A percentile compares a stretch with the other conserved stretches of the same genome.
Conservation (phyloP, 2,888 invertebrate species). For the Chironomus riparius region DNA sequence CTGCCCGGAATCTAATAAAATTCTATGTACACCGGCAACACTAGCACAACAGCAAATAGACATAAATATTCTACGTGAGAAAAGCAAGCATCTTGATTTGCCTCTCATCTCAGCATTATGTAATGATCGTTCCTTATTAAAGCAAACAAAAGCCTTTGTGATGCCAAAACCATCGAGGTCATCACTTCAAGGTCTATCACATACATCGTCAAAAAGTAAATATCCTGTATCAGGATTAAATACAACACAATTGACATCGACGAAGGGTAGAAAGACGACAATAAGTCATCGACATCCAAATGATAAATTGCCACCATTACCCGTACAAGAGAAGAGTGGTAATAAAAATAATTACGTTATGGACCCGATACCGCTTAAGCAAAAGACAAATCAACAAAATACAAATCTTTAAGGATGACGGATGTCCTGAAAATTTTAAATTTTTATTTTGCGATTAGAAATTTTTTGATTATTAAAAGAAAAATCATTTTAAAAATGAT, state of each 20-base stretch:
- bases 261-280: constrained; percentile 45
- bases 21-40: constrained; percentile 26
- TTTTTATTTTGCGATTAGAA: not conserved
- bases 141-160: constrained; percentile 80
- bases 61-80: constrained; percentile 74
- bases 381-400: constrained; percentile 23
- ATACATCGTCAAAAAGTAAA: constrained; percentile 48
- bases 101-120: constrained; percentile 88
- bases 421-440: not conserved
- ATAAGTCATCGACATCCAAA: constrained; percentile 65
- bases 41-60: constrained; percentile 46
- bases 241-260: constrained; percentile 49
- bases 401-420: not conserved
- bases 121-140: constrained; percentile 81
- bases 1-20: constrained; percentile 24
- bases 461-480: not conserved
- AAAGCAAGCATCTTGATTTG: constrained; percentile 81
- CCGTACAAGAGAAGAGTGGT: constrained; percentile 51
- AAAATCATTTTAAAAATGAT: constrained; percentile 11
- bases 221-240: constrained; percentile 59
- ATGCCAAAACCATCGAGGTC: constrained; percentile 55
- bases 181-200: constrained; percentile 35
- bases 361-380: constrained; percentile 33
- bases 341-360: constrained; percentile 55
- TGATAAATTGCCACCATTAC: constrained; percentile 63